These are phyloP conservation scores for Desmophyllum pertusum DNA, from an alignment of 92 coral and sea anemone genomes.

Conservation along the genomic window DNA sequence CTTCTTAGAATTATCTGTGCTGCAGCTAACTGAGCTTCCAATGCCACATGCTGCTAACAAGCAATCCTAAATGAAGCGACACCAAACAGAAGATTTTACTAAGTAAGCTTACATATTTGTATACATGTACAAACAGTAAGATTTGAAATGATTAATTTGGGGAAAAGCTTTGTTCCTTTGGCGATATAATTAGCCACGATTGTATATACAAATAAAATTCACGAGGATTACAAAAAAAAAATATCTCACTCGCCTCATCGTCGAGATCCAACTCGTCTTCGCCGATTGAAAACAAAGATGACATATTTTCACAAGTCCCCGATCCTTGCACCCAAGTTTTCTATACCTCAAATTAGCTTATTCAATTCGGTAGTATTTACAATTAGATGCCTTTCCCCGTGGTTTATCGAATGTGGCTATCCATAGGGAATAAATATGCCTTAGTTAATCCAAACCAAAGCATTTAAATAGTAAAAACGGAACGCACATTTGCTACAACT, in stretches of 20 bases:
- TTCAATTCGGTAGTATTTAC: neutral
- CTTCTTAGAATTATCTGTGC: neutral
- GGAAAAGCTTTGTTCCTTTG: no score
- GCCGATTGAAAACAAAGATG: slow-evolving; percentile 80
- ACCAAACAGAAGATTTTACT: neutral
- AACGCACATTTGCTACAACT: neutral
- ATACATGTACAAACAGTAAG: neutral
- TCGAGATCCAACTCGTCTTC: slow-evolving; percentile 91
- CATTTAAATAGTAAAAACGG: neutral
- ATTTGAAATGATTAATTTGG: no score
- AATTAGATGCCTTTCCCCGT: neutral
- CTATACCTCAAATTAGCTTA: neutral
- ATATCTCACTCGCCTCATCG: slow-evolving; percentile 72
- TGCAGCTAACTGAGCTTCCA: neutral
- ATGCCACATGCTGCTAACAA: slow-evolving; percentile 21
- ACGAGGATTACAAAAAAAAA: neutral
- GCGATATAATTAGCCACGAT: neutral
- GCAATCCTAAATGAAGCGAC: slow-evolving; percentile 25
- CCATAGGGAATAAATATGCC: neutral
- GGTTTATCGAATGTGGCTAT: neutral
- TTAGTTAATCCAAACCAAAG: neutral
- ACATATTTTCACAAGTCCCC: slow-evolving; percentile 43
- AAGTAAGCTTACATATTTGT: neutral
- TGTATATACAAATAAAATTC: neutral
- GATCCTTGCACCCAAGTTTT: neutral